A percentile compares a stretch with the other conserved stretches of the same genome.
Conservation (phyloP, 2,888 invertebrate species). For the Zaprionus lineosus region DNA sequence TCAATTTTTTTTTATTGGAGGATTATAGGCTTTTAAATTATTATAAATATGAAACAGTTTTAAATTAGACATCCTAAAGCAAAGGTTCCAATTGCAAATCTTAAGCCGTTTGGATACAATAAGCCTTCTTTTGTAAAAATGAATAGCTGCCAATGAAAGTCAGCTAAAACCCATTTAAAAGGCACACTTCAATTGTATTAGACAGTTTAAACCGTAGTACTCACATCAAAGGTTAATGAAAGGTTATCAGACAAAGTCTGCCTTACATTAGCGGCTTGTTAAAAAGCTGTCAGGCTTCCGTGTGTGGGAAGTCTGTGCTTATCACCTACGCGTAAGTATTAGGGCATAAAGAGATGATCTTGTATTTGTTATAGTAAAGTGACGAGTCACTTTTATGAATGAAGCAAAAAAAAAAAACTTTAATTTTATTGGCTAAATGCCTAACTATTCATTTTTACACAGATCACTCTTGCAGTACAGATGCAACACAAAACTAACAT, state of each 20-base stretch:
- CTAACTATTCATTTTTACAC: not conserved
- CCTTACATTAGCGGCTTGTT: slow-evolving; percentile 38
- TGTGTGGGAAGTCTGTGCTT: slow-evolving; percentile 70
- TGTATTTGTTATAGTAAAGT: slow-evolving; percentile 58
- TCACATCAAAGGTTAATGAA: slow-evolving; percentile 60
- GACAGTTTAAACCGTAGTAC: slow-evolving; percentile 53
- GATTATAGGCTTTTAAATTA: too few relatives aligned
- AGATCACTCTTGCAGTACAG: too few relatives aligned
- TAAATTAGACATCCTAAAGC: not conserved
- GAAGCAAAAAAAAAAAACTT: slow-evolving; percentile 31
- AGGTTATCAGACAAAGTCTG: slow-evolving; percentile 62
- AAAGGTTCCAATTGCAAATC: slow-evolving; percentile 23
- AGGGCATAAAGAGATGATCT: slow-evolving; percentile 41
- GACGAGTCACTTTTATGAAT: slow-evolving; percentile 67
- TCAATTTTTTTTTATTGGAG: too few relatives aligned
- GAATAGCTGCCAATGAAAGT: slow-evolving; percentile 44
- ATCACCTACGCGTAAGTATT: slow-evolving; percentile 40
- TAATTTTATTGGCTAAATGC: not conserved
- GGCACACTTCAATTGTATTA: slow-evolving; percentile 49
- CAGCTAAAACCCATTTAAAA: slow-evolving; percentile 48
- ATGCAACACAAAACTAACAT: too few relatives aligned
- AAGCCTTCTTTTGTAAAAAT: slow-evolving; percentile 49
- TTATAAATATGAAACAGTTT: not conserved
- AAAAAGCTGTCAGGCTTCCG: slow-evolving; percentile 47
- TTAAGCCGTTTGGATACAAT: slow-evolving; percentile 36